phyloP scores from a whole-genome alignment of 2,113 vertebrate species.

The Rhinoderma darwinii region DNA sequence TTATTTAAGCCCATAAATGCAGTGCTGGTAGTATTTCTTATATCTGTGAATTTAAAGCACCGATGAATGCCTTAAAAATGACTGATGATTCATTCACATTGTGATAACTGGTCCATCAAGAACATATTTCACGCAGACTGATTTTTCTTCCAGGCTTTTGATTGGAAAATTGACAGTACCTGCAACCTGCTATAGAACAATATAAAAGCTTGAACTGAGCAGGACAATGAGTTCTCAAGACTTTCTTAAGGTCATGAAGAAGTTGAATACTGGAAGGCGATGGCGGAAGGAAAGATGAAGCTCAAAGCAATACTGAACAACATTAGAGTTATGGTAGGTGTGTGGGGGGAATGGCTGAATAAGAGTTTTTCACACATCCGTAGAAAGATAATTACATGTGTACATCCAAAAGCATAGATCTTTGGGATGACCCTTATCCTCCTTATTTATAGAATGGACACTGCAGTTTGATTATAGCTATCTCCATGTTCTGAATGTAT shows the following conservation, averaged over 20 bases:
- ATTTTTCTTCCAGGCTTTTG: slow-evolving; percentile 29
- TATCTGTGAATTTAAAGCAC: slow-evolving; percentile 12
- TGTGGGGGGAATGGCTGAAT: background rate
- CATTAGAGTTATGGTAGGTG: background rate
- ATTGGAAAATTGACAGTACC: slow-evolving; percentile 46
- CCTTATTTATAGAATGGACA: no score
- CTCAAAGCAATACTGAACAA: background rate
- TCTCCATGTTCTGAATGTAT: no score
- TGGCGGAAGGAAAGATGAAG: background rate
- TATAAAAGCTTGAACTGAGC: background rate
- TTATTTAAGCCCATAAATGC: background rate
- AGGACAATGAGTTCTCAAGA: background rate
- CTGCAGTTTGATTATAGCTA: no score
- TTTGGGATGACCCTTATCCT: no score
- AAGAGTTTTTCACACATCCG: background rate
- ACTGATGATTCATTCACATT: slow-evolving; percentile 30
- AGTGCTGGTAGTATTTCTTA: background rate
- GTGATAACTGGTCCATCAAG: slow-evolving; percentile 33
- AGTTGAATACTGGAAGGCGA: background rate
- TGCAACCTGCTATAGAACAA: background rate
- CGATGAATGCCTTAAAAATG: slow-evolving; percentile 3
- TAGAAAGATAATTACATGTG: no score
- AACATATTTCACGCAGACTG: slow-evolving; percentile 44
- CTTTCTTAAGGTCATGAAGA: background rate
- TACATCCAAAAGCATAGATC: no score